Percentiles rank a stretch among this genome's conserved stretches.
Conservation (phyloP, 2,113 vertebrate genomes). For the Notechis scutatus region DNA sequence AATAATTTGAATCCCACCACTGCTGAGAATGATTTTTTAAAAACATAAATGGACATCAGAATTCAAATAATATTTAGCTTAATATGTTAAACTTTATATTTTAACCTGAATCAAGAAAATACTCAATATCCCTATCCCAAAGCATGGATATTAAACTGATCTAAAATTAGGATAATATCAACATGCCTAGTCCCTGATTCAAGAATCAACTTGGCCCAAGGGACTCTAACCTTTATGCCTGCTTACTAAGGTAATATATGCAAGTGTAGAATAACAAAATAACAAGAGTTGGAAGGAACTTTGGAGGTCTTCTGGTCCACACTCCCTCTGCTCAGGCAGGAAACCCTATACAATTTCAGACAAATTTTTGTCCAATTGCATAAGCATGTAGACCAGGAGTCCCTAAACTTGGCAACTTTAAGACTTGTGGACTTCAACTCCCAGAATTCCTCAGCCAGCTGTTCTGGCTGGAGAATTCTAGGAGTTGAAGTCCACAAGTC, state of each 20-base stretch:
- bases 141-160: background rate
- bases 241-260: background rate
- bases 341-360: background rate
- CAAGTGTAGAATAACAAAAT: background rate
- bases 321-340: too few species aligned
- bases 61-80: background rate
- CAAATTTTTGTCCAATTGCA: background rate
- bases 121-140: background rate
- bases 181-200: background rate
- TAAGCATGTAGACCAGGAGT: background rate
- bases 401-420: too few species aligned
- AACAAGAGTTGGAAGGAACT: too few species aligned
- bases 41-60: background rate
- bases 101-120: background rate
- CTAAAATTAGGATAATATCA: background rate
- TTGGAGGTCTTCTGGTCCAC: too few species aligned
- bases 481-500: too few species aligned
- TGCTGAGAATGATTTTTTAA: background rate
- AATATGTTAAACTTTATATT: background rate
- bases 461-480: too few species aligned
- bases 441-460: too few species aligned
- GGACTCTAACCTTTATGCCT: background rate
- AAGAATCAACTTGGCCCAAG: background rate
- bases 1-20: too few species aligned
- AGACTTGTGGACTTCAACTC: too few species aligned